Evolutionary conservation across 2,797 vertebrate genomes (phyloP).

Genomic region (Apogon talboti): DNA sequence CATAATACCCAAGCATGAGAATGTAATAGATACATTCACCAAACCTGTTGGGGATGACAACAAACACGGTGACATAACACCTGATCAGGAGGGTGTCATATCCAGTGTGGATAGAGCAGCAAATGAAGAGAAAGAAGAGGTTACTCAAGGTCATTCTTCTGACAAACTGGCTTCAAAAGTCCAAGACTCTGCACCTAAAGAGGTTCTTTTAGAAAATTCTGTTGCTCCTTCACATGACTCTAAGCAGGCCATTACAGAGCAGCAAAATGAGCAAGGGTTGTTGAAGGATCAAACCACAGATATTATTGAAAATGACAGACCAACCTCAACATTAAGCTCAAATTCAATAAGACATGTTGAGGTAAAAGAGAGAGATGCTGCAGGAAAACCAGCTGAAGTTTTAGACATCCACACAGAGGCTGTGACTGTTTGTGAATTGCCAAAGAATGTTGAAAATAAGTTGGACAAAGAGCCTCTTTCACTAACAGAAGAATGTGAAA

Average conservation of each 20-base stretch:
- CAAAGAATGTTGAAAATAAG: constrained; percentile 67
- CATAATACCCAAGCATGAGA: constrained; percentile 29
- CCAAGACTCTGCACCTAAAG: constrained; percentile 26
- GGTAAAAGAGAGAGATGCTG: constrained; percentile 36
- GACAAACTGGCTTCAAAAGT: constrained; percentile 28
- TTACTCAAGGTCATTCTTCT: constrained; percentile 8
- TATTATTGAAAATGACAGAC: constrained; percentile 25
- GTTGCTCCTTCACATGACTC: constrained; percentile 5
- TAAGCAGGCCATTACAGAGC: constrained; percentile 2
- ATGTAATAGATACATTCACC: constrained; percentile 41
- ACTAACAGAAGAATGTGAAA: constrained; percentile 27
- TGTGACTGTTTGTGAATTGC: constrained; percentile 53
- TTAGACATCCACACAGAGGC: constrained; percentile 54
- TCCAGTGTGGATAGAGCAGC: constrained; percentile 1
- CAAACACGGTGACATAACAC: constrained; percentile 19
- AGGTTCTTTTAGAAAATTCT: background rate
- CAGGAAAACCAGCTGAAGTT: constrained; percentile 43
- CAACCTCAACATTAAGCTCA: background rate
- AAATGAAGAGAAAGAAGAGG: constrained; percentile 19
- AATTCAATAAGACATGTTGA: constrained; percentile 32
- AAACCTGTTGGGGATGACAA: constrained; percentile 46
- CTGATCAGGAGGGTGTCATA: constrained; percentile 19
- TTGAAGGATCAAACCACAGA: constrained; percentile 35
- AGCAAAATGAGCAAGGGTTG: constrained; percentile 9
- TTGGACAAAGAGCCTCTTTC: constrained; percentile 70